Base-by-base conservation (phyloP, 2,113 vertebrate species). In the Panthera leo region DNA sequence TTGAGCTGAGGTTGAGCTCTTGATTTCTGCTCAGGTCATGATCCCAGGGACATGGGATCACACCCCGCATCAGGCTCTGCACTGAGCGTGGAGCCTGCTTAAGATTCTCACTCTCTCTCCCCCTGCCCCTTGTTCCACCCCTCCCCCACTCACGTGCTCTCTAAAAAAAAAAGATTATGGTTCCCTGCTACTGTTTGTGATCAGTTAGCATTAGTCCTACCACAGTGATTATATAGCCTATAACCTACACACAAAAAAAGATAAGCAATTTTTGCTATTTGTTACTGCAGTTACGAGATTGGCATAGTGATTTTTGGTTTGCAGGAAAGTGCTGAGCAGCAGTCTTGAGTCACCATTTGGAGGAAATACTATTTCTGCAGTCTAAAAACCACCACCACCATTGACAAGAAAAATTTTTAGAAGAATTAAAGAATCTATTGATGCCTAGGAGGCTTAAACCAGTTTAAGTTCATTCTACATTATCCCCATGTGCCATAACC, bases 251-350 rank as follows among this genome's bases (percentile, higher is more conserved):
- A 65, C 73, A 83, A 11, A 68, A 15, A 31, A 36, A 89, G 12
- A 14, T 3, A 76, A 19, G 34, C 53, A 61, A 91, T 29, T 75
- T 85, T 53, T 88, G 51, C 45, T 83, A 63, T 53, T 92, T 97
- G 87, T 95, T 83, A 86, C 2, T 78, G 0, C 0, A 12, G 76
- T 85, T 89, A 84, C 61, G 51, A 76, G 51, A 88, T 36, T 63
- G 95, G 68, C 85, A 89, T 63, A 86, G 53, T 71, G 94, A 96
- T 5, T 89, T 82, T 1, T 93, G 82, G 61, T 63, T 90, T 97
- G 76, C 65, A 97, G 76, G 79, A 97, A 67, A 97, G 95, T 0
- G 4, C 82, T 97, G 95, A 88, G 87, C 29, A 95, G 85, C 63
- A 90, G 86, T 68, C 80, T 27, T 92, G 63, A 48, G 5, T 12